Conservation (phyloP, 2,888 invertebrate genomes). For the Lathronympha strigana region DNA sequence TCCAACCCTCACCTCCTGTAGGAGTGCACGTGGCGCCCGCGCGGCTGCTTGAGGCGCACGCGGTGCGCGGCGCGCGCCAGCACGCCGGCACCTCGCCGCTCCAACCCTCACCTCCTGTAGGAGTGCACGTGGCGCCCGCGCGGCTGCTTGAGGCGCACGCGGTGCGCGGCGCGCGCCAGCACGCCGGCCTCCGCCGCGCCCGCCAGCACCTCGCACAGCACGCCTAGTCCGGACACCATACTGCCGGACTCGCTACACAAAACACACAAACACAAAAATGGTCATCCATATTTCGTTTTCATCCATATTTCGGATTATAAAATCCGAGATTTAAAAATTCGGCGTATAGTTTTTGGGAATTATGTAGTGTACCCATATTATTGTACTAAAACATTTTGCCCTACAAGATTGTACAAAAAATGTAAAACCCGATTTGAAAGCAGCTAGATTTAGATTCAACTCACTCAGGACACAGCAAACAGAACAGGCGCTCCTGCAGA, state of each 20-base stretch:
- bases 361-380: no score
- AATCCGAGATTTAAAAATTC: no score
- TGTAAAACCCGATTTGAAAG: background rate
- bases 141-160: constrained; percentile 1
- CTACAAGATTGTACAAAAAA: background rate
- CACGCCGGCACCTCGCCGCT: no score
- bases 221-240: constrained; percentile 70
- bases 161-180: constrained; percentile 12
- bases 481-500: constrained; percentile 66
- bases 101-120: background rate
- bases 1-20: no score
- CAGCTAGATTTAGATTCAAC: constrained; percentile 34
- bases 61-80: no score
- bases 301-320: no score
- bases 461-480: constrained; percentile 73
- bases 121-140: background rate
- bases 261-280: background rate
- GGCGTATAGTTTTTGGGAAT: no score
- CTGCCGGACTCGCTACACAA: constrained; percentile 59
- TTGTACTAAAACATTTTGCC: no score
- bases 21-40: background rate
- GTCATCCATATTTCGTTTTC: background rate
- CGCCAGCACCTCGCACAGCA: constrained; percentile 69
- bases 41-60: background rate
- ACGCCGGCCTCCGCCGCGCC: background rate